A percentile compares a stretch with the other conserved stretches of the same genome.
phyloP scores from a whole-genome alignment of 2,888 invertebrate species.

The Cheilosia grossa region DNA sequence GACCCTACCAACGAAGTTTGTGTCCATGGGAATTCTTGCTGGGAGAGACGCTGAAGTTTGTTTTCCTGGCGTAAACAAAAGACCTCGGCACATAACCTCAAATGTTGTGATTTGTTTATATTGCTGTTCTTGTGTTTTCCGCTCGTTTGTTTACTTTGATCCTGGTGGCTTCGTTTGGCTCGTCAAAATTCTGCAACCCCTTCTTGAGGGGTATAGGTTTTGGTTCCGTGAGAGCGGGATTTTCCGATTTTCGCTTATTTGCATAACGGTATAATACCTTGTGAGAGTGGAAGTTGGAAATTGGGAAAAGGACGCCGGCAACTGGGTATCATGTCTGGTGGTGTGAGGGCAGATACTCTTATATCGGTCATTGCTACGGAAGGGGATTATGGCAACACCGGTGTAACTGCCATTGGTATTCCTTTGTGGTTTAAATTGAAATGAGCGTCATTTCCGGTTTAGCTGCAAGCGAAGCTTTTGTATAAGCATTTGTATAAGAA shows the following conservation, averaged over 20 bases:
- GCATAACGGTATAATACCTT: slow-evolving; percentile 53
- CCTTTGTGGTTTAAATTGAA: slow-evolving; percentile 4
- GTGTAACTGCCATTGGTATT: slow-evolving; percentile 25
- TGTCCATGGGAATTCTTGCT: slow-evolving; percentile 68
- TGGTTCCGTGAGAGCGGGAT: slow-evolving; percentile 33
- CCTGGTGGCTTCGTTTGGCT: slow-evolving; percentile 38
- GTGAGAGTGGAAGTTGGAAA: slow-evolving; percentile 20
- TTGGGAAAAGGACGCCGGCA: slow-evolving; percentile 29
- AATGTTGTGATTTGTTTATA: slow-evolving; percentile 63
- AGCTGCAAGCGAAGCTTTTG: background rate
- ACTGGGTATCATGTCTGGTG: background rate
- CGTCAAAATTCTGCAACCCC: slow-evolving; percentile 50
- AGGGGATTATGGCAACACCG: slow-evolving; percentile 6
- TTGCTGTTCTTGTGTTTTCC: slow-evolving; percentile 28
- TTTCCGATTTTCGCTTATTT: slow-evolving; percentile 47
- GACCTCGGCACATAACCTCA: slow-evolving; percentile 53
- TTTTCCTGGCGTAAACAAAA: slow-evolving; percentile 68
- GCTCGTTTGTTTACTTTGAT: slow-evolving; percentile 70
- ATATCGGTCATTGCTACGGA: slow-evolving; percentile 44
- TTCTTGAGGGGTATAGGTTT: slow-evolving; percentile 29
- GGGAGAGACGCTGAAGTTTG: slow-evolving; percentile 57
- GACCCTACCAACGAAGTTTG: slow-evolving; percentile 60
- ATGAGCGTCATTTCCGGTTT: slow-evolving; percentile 44
- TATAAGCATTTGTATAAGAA: background rate
- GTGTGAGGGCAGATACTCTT: slow-evolving; percentile 1